Percentiles rank a stretch among this genome's conserved stretches.
These are phyloP conservation scores for Candoia aspera DNA, from an alignment of 2,113 vertebrate species.

Conservation along the genomic window DNA sequence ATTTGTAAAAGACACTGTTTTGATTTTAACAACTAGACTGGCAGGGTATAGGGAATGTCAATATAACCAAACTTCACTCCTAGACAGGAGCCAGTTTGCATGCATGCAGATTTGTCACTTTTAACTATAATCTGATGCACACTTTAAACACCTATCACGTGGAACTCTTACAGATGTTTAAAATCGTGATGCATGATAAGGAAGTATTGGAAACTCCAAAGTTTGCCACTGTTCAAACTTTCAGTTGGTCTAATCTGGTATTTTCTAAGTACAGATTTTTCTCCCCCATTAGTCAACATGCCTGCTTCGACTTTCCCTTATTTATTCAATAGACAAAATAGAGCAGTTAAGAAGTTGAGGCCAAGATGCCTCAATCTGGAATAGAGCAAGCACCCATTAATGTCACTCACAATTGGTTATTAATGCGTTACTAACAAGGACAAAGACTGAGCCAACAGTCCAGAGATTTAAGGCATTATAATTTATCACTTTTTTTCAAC, in stretches of 20 bases:
- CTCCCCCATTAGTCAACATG: neutral
- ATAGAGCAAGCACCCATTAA: neutral
- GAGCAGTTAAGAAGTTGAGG: neutral
- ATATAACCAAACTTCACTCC: neutral
- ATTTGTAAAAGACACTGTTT: neutral
- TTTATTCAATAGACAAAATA: neutral
- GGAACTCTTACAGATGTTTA: neutral
- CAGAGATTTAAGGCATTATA: constrained; percentile 23
- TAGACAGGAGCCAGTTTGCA: neutral
- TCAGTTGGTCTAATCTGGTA: neutral
- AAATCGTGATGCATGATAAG: neutral
- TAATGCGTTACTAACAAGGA: constrained; percentile 14
- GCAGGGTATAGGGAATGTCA: neutral
- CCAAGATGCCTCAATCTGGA: constrained; percentile 1
- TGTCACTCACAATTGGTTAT: constrained; percentile 16
- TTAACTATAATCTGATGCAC: neutral
- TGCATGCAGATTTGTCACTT: neutral
- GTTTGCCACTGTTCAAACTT: neutral
- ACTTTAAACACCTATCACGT: neutral
- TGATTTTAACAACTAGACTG: neutral
- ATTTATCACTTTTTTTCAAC: constrained; percentile 11
- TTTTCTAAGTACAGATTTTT: neutral
- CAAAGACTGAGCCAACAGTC: neutral
- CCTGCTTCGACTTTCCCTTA: neutral
- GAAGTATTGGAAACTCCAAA: neutral